Base-by-base conservation (phyloP, 1,140 invertebrate species). In the Leptopilina boulardi region DNA sequence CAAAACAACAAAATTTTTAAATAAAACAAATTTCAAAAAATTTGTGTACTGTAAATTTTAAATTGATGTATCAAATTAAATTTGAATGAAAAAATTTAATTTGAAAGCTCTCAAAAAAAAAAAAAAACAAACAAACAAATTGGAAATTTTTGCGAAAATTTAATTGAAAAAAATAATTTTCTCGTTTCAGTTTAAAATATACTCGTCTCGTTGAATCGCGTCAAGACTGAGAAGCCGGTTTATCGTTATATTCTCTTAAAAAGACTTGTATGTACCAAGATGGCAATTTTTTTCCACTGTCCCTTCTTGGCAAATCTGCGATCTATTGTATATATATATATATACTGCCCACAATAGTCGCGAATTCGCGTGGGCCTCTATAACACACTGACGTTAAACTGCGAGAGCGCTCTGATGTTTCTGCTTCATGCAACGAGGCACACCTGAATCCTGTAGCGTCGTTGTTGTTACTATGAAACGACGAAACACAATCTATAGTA, bases 291-390 rank as follows among this genome's bases (percentile, higher is more conserved):
- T 56, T 59, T 76, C 34, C 59, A 19, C 11, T 42, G n/a, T 75
- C 47, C n/a, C 54, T 75, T 75, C 23, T 75, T 38, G 18, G 47
- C 75, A 30, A 72, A 51, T 19, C 6, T 59, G 54, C 23, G 54
- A 23, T 59, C 11, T 66, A 34, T n/a, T 30, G 11, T 26, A 8
- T 9, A n/a, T 54, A 54, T 54, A 19, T 10, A 21, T 54, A 42
- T n/a, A 51, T 66, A 70, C 73, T 78, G 66, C 47, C 73, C 77
- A 74, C 73, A 73, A 30, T 30, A 21, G 19, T 9, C 19, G 10
- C 5, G 19, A 79, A 83, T 85, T 85, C 85, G 85, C 84, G 84
- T 86, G 85, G 84, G 59, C 26, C 26, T 11, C 34, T 38, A 38
- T 38, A 38, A 38, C 9, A 15, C 21, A 66, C 26, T 66, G 56